A percentile compares a stretch with the other conserved stretches of the same genome.
phyloP scores from a whole-genome alignment of 1,140 invertebrate genomes.

The Hestina assimilis region DNA sequence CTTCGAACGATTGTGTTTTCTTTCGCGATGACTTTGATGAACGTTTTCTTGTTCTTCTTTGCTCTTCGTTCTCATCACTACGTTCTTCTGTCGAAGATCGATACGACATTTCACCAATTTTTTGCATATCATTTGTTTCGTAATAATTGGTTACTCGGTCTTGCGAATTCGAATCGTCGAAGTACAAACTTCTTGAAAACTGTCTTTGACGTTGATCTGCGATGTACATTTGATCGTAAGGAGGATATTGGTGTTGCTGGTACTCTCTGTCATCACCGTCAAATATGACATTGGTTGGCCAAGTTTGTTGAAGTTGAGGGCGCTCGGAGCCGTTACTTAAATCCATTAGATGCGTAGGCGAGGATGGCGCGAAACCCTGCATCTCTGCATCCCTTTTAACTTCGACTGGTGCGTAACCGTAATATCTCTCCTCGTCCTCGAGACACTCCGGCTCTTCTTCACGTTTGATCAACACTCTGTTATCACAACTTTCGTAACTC shows the following conservation, averaged over 20 bases:
- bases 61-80: constrained; percentile 61
- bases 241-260: constrained; percentile 44
- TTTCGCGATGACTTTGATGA: constrained; percentile 63
- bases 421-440: constrained; percentile 60
- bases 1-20: constrained; percentile 80
- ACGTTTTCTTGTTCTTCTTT: constrained; percentile 55
- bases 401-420: constrained; percentile 55
- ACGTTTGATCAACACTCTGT: constrained; percentile 61
- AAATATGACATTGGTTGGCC: constrained; percentile 48
- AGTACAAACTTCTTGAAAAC: constrained; percentile 49
- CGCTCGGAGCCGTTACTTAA: constrained; percentile 62
- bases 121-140: constrained; percentile 41
- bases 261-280: constrained; percentile 56
- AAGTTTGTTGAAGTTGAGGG: constrained; percentile 40
- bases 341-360: constrained; percentile 67
- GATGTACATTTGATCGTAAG: constrained; percentile 50
- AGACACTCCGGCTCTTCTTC: constrained; percentile 58
- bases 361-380: constrained; percentile 55
- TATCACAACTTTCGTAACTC: constrained; percentile 63
- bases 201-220: constrained; percentile 51
- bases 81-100: constrained; percentile 50
- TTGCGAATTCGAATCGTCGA: constrained; percentile 66
- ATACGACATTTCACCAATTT: constrained; percentile 37
- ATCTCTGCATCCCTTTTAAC: constrained; percentile 53
- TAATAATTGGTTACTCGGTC: constrained; percentile 50